Base-by-base conservation (phyloP, 2,888 invertebrate species). In the Caenorhabditis japonica region DNA sequence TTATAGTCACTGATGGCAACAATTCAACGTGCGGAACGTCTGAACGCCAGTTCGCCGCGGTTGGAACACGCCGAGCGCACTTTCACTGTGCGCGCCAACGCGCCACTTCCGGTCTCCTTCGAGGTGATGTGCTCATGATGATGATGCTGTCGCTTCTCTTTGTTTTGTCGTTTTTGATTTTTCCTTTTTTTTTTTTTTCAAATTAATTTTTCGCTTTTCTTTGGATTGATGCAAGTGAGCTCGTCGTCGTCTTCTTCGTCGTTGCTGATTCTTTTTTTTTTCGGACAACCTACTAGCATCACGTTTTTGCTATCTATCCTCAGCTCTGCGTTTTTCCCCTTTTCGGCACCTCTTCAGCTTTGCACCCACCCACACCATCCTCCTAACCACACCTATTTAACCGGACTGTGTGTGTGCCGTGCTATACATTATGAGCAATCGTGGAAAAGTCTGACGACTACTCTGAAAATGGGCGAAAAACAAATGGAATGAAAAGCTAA, bases 61-160 rank as follows among this genome's bases (percentile, higher is more conserved):
- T 62, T 79, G 72, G 76, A 76, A 61, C 74, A 76, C 55, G 77
- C 79, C 62, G 79, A 79, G 79, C 77, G 77, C 70, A 79, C 76
- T 62, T 66, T 76, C 60, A 76, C 77, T 76, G 75, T 77, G 69
- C 79, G 79, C 79, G 77, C 76, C 64, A 64, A 70, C 49, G 73
- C 75, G 39, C 76, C 73, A 30, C 56, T 79, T 46, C 79, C 79
- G 77, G 71, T 79, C 79, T 79, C 79, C 49, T 70, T 79, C 79
- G 77, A 76, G 79, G 79, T 79, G 75, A 27, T 25, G 33, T 12
- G 12, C 12, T 15, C 25, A 36, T 17, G 19, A n/a, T 55, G 59
- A 23, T 47, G 25, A 30, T 51, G 19, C 44, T 21, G 43, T 25
- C 13, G 43, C 8, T 33, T 41, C 17, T 17, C 33, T 15, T 33